These are phyloP conservation scores for Aporophyla nigra DNA, from an alignment of 2,888 invertebrate species.

Conservation along the genomic window DNA sequence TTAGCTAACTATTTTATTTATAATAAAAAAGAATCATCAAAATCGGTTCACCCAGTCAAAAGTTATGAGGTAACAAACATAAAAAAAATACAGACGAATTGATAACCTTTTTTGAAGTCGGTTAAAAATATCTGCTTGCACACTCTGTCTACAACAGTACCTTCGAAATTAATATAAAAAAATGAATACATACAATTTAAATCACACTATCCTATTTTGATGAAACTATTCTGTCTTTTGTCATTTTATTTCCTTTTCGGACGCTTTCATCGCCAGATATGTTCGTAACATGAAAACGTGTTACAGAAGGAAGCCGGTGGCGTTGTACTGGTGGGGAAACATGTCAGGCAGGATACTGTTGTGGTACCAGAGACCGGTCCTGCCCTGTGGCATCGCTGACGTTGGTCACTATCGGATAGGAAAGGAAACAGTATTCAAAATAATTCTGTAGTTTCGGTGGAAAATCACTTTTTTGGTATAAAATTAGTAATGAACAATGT, in stretches of 20 bases:
- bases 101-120: too few relatives aligned
- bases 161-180: background rate
- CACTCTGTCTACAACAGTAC: too few relatives aligned
- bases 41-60: too few relatives aligned
- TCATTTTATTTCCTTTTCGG: constrained; percentile 1
- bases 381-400: constrained; percentile 1
- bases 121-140: too few relatives aligned
- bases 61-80: too few relatives aligned
- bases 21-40: too few relatives aligned
- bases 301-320: constrained; percentile 16
- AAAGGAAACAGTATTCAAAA: background rate
- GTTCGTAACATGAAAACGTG: constrained; percentile 25
- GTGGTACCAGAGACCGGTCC: constrained; percentile 1
- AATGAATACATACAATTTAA: background rate
- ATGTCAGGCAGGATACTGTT: constrained; percentile 29
- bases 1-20: too few relatives aligned
- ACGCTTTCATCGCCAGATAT: constrained; percentile 11
- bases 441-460: background rate
- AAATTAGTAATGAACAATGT: background rate
- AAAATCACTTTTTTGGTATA: too few relatives aligned
- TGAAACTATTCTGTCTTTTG: background rate
- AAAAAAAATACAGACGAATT: too few relatives aligned
- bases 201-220: background rate
- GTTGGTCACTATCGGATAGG: constrained; percentile 12
- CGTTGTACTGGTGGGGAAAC: background rate